Base-by-base conservation (phyloP, 2,888 invertebrate species). In the Ypsolopha scabrella region DNA sequence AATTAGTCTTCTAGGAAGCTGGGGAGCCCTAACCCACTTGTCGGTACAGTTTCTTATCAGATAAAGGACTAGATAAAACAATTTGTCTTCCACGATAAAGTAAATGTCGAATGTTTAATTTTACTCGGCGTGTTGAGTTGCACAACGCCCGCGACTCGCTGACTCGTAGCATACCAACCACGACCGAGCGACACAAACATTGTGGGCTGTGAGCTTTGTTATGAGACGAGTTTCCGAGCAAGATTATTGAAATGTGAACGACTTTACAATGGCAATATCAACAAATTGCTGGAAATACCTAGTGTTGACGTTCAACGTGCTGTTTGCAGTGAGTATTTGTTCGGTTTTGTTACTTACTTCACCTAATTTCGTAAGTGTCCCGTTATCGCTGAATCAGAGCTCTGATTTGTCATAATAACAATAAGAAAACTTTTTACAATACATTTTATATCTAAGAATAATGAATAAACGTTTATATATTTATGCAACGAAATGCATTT, bases 251-350 rank as follows among this genome's bases (percentile, higher is more conserved):
- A 66, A 83, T 83, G 83, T 83, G 80, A 83, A 75, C 69, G 63
- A 61, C 59, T 62, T 55, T 50, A 73, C 70, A 70, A 87, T 87
- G 87, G 80, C 77, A 58, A 64, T 86, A 55, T 82, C 85, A 37
- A 77, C 83, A 53, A 86, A 80, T 65, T 85, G 86, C 64, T 86
- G 86, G 82, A 85, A 86, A 73, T 86, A 86, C 69, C 69, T 87
- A 33, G 85, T 87, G 63, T 63, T 87, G 64, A 76, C 75, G 58
- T 87, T 81, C 72, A 86, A 87, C 59, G 67, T 83, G 44, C 63
- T 87, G 59, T 85, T 87, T 63, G 86, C 79, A 52, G 87, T 87
- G 60, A 86, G 87, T 24, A 24, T 24, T 24, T 24, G 24, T 24
- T 24, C 24, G 24, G 24, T 24, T 24, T 24, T 24, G 4, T 24